Evolutionary conservation across 2,113 vertebrate species (phyloP), one percentile per base, ranked within the genome.

Genomic region (Brachionichthys hirsutus): DNA sequence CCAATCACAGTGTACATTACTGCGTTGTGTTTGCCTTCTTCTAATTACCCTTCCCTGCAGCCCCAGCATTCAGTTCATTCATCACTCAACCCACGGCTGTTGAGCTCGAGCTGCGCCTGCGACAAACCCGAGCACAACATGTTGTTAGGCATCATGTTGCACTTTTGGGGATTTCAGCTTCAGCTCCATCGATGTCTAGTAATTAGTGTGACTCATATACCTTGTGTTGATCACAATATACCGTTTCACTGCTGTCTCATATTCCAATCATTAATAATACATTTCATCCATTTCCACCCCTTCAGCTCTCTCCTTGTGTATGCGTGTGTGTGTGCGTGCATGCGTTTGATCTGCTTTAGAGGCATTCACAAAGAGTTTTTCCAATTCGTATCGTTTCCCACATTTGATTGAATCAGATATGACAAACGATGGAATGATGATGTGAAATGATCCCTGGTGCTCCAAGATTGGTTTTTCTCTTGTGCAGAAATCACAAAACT

Each of bases 251-350:
- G 54, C 77, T 77, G 2, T 84, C 88, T 89, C 80, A 82, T 78
- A 84, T 86, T 83, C 83, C 47, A 24, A 54, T 80, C 82, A 89
- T 92, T 73, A 90, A 92, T 89, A 87, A 90, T 89, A 78, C 44
- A 90, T 83, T 57, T 52, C 58, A 53, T 85, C 80, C 71, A 83
- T 88, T 85, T 87, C 61, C 82, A 35, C 16, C 24, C 34, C 18
- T 14, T 48, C 40, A n/a, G 35, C 41, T 34, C 46, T 47, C 59
- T 36, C 41, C 30, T 55, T 30, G 48, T 68, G 69, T 65, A n/a
- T n/a, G n/a, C n/a, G n/a, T n/a, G n/a, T n/a, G n/a, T n/a, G n/a
- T n/a, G n/a, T n/a, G n/a, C n/a, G n/a, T n/a, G n/a, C n/a, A n/a
- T n/a, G n/a, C n/a, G 52, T 56, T 69, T 0, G 20, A 67, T 73